A percentile compares a stretch with the other conserved stretches of the same genome.
phyloP scores from a whole-genome alignment of 2,888 invertebrate species.

The Pristionchus entomophagus region DNA sequence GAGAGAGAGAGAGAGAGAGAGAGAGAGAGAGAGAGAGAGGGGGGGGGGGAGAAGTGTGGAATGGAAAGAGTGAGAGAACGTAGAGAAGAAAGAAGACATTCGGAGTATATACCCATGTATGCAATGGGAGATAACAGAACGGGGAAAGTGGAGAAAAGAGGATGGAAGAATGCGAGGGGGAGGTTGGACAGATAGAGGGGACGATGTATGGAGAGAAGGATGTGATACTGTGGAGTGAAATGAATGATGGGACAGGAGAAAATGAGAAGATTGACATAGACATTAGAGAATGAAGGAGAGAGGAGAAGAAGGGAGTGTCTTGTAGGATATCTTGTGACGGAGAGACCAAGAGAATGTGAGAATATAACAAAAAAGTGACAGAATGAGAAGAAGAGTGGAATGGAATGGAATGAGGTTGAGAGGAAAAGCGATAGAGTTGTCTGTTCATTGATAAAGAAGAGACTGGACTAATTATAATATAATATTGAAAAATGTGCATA shows the following conservation, averaged over 20 bases:
- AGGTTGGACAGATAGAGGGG: conserved; percentile 8
- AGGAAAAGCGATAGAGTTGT: neutral
- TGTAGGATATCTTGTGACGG: neutral
- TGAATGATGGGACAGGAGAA: neutral
- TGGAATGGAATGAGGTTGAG: neutral
- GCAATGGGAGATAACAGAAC: conserved; percentile 24
- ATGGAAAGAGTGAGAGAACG: too few species aligned
- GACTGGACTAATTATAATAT: neutral
- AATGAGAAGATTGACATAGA: neutral
- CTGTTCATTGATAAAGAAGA: neutral
- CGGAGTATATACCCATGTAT: conserved; percentile 26
- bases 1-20: neutral
- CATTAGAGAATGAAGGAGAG: neutral
- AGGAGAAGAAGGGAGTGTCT: neutral
- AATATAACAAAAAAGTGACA: conserved; percentile 2
- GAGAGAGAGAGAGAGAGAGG: neutral
- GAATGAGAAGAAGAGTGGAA: conserved; percentile 14
- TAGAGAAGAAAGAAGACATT: conserved; percentile 42
- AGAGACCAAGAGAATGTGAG: neutral
- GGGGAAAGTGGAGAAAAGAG: conserved; percentile 16
- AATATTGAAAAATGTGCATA: neutral
- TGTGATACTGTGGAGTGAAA: neutral
- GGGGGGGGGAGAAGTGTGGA: too few species aligned
- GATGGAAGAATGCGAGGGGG: conserved; percentile 2
- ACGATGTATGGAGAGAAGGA: neutral